phyloP scores from a whole-genome alignment of 2,797 vertebrate species.

The Crypturellus tataupa region DNA sequence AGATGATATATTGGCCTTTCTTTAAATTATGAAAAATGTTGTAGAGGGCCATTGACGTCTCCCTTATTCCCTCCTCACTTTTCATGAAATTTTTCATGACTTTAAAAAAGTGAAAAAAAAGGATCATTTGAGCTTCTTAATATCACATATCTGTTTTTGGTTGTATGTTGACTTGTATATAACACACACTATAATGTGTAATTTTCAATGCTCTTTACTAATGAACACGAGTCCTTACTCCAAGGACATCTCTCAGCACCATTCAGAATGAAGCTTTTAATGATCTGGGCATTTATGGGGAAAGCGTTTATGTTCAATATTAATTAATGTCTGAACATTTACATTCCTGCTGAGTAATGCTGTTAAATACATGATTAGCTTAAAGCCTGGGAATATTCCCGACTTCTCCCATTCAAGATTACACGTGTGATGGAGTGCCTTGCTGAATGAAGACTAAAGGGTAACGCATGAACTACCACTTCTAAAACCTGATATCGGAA shows the following conservation, averaged over 20 bases:
- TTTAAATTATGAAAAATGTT: background rate
- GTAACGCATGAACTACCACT: background rate
- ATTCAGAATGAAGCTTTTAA: background rate
- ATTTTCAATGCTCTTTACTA: background rate
- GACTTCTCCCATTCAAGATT: background rate
- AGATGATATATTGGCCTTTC: background rate
- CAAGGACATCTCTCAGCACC: background rate
- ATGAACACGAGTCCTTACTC: background rate
- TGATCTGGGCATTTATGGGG: background rate
- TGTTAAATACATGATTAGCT: background rate
- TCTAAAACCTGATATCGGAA: background rate
- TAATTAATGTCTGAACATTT: background rate
- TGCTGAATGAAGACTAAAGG: background rate
- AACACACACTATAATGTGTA: background rate
- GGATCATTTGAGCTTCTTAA: background rate
- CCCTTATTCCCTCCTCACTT: too few relatives aligned
- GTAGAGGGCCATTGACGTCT: too few relatives aligned
- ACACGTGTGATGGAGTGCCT: background rate
- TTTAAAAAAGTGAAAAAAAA: background rate
- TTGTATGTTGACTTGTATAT: background rate
- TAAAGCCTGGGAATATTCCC: background rate
- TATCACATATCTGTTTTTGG: background rate
- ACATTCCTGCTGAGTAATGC: background rate
- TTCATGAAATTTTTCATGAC: background rate
- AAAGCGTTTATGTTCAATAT: background rate